A percentile compares a stretch with the other conserved stretches of the same genome.
phyloP scores from a whole-genome alignment of 2,797 vertebrate species.

The Enteromius unitaeniatus region DNA sequence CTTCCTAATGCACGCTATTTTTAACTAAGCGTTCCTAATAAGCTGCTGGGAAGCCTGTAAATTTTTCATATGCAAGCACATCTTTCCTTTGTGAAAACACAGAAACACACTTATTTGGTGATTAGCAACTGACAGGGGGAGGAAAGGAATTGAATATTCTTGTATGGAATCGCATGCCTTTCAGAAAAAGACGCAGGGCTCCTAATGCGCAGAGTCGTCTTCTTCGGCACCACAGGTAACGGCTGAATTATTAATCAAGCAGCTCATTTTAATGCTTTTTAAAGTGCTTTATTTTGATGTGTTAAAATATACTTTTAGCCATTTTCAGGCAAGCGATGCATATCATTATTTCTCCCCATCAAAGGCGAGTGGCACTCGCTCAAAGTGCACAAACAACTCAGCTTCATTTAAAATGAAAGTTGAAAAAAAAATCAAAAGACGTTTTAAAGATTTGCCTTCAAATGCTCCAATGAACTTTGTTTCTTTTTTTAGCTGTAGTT shows the following conservation, averaged over 20 bases:
- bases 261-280: constrained; percentile 86
- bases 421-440: constrained; percentile 77
- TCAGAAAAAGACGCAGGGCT: constrained; percentile 78
- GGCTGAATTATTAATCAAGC: constrained; percentile 86
- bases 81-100: constrained; percentile 85
- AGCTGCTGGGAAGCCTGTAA: constrained; percentile 82
- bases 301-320: constrained; percentile 86
- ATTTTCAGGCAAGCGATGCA: constrained; percentile 84
- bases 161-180: constrained; percentile 84
- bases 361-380: constrained; percentile 80
- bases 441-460: constrained; percentile 76
- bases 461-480: constrained; percentile 77
- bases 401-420: constrained; percentile 84
- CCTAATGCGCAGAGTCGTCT: constrained; percentile 82
- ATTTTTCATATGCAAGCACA: constrained; percentile 86
- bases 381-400: constrained; percentile 84
- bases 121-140: constrained; percentile 84
- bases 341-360: constrained; percentile 83
- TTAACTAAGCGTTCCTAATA: constrained; percentile 86
- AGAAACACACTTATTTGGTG: constrained; percentile 87
- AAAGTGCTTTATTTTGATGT: constrained; percentile 87
- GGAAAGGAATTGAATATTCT: constrained; percentile 81
- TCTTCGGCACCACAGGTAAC: constrained; percentile 84
- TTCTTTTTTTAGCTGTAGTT: constrained; percentile 66
- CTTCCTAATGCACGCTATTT: constrained; percentile 84